Evolutionary conservation across 2,888 invertebrate genomes (phyloP).

Genomic region (Orthonevra nobilis): DNA sequence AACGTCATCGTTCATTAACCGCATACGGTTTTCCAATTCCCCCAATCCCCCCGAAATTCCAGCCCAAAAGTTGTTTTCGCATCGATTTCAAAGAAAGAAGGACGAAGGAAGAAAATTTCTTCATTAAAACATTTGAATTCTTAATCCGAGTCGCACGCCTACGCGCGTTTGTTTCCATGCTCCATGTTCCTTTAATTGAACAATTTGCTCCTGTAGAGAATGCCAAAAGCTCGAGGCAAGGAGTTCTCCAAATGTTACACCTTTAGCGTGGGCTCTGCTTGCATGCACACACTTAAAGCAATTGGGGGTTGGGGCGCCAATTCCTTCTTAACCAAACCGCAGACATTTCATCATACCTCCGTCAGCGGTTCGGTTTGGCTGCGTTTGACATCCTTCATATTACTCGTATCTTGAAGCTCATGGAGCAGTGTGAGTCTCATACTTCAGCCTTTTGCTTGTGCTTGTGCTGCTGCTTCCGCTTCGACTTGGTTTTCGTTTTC

Average conservation of each 20-base stretch:
- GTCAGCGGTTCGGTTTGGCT: constrained; percentile 21
- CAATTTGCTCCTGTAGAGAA: constrained; percentile 29
- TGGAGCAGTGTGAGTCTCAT: too few species aligned
- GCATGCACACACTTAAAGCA: background rate
- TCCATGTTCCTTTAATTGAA: constrained; percentile 30
- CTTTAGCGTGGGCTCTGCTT: background rate
- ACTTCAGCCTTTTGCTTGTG: too few species aligned
- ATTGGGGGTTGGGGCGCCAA: background rate
- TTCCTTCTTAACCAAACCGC: constrained; percentile 38
- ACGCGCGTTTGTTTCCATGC: too few species aligned
- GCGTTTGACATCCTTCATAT: constrained; percentile 31
- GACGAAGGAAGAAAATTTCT: too few species aligned
- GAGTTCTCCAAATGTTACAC: constrained; percentile 12
- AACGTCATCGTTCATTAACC: constrained; percentile 37
- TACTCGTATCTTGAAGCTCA: too few species aligned
- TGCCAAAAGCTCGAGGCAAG: constrained; percentile 4
- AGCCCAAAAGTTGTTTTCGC: too few species aligned
- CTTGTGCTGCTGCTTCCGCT: too few species aligned
- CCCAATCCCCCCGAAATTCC: background rate
- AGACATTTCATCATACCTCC: constrained; percentile 35
- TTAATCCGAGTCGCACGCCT: background rate
- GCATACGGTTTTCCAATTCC: constrained; percentile 15
- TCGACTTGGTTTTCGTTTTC: too few species aligned
- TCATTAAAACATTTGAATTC: constrained; percentile 21
- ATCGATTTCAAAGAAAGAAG: background rate